phyloP scores from a whole-genome alignment of 1,140 invertebrate genomes.

The Bombus confusus region DNA sequence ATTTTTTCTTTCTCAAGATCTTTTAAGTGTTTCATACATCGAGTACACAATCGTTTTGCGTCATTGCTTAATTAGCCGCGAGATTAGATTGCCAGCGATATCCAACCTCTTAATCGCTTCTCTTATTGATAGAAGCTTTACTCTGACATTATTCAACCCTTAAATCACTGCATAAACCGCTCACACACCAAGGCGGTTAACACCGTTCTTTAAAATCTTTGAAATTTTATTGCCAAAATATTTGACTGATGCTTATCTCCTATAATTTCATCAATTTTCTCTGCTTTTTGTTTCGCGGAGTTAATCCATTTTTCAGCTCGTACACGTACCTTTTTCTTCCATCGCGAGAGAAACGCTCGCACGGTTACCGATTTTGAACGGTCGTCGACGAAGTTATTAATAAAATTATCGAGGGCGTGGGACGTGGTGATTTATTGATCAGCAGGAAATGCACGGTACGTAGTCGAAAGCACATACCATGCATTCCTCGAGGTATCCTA shows the following conservation, averaged over 20 bases:
- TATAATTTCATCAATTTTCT: no score
- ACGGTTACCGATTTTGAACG: conserved; percentile 10
- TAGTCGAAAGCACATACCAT: neutral
- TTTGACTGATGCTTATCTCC: no score
- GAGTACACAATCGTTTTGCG: conserved; percentile 1
- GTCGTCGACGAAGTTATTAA: conserved; percentile 33
- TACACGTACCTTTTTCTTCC: neutral
- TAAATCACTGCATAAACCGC: neutral
- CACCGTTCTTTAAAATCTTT: no score
- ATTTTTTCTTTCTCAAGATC: neutral
- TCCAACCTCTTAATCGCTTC: neutral
- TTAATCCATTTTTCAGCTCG: neutral
- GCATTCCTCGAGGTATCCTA: neutral
- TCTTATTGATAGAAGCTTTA: neutral
- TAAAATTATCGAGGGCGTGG: conserved; percentile 51
- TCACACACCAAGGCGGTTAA: no score
- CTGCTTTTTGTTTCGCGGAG: no score
- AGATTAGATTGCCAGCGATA: conserved; percentile 37
- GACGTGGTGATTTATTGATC: conserved; percentile 42
- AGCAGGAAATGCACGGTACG: conserved; percentile 21
- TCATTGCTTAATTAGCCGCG: conserved; percentile 20
- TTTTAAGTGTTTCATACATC: conserved; percentile 10
- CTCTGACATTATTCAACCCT: neutral
- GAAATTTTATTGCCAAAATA: no score
- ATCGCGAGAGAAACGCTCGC: neutral